These are phyloP conservation scores for Leptinotarsa haldemani DNA, from an alignment of 2,888 invertebrate species.

Conservation along the genomic window DNA sequence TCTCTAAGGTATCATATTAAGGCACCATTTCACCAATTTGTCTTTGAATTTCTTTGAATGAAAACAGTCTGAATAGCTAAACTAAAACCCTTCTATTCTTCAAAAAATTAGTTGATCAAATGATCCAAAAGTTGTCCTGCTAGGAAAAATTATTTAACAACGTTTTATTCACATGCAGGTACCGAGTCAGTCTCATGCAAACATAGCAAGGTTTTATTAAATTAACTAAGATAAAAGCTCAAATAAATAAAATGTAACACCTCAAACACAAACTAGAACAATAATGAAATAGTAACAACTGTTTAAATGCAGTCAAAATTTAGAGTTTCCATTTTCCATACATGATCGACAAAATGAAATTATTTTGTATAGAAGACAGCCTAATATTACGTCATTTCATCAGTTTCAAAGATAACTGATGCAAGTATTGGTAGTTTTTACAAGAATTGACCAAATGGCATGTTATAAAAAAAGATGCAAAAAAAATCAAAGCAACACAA, in stretches of 20 bases:
- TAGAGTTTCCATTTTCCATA: too few relatives aligned
- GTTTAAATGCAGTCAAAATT: background rate
- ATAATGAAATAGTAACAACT: background rate
- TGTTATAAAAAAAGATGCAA: background rate
- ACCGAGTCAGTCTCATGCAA: background rate
- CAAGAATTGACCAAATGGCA: background rate
- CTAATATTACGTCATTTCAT: background rate
- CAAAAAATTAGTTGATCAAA: background rate
- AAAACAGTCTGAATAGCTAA: too few relatives aligned
- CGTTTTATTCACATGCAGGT: background rate
- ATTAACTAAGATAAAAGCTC: background rate
- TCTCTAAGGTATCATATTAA: too few relatives aligned
- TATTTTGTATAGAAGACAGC: background rate
- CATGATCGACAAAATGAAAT: background rate
- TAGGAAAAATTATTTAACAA: background rate
- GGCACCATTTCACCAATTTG: too few relatives aligned
- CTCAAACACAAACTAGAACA: background rate
- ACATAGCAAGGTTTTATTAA: background rate
- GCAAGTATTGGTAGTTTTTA: background rate
- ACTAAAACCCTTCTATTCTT: background rate
- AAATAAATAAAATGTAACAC: background rate
- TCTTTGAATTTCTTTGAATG: conserved; percentile 1
- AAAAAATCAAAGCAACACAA: background rate
- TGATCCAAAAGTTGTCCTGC: too few relatives aligned
- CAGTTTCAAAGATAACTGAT: background rate